phyloP scores from a whole-genome alignment of 92 coral and sea anemone species.

The Parazoanthus swiftii region DNA sequence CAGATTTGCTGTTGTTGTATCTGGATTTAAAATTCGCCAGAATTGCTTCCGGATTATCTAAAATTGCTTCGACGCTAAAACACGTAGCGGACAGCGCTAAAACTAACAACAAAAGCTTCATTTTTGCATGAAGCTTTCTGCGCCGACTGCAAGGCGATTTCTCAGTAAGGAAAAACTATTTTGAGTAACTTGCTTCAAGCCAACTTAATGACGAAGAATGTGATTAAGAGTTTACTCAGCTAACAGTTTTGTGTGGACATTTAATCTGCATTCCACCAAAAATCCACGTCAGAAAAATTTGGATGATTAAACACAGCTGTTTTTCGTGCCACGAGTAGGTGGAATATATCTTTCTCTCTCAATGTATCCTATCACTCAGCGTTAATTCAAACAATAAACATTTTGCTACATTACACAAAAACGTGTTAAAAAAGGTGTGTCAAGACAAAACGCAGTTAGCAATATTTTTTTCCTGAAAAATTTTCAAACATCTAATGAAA shows the following conservation, averaged over 20 bases:
- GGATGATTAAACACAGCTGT: constrained; percentile 27
- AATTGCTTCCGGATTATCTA: constrained; percentile 60
- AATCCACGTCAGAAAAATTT: constrained; percentile 20
- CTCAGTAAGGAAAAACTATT: background rate
- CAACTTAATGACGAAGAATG: background rate
- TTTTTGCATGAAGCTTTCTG: constrained; percentile 7
- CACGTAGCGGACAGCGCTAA: background rate
- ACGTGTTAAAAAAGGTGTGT: background rate
- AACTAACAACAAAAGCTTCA: constrained; percentile 20
- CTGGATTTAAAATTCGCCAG: constrained; percentile 64
- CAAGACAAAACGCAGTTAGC: background rate
- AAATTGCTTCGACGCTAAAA: constrained; percentile 37
- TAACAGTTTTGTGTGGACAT: background rate
- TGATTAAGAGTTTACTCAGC: constrained; percentile 16
- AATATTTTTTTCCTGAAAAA: no score
- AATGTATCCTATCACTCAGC: background rate
- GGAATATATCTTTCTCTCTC: background rate
- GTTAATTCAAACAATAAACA: background rate
- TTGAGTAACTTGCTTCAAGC: background rate
- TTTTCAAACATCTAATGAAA: no score
- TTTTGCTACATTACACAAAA: background rate
- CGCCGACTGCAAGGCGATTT: constrained; percentile 2
- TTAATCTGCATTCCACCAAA: background rate
- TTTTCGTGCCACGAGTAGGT: background rate
- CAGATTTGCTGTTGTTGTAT: constrained; percentile 94